phyloP scores from a whole-genome alignment of 2,797 vertebrate species.

The Typhlichthys subterraneus region DNA sequence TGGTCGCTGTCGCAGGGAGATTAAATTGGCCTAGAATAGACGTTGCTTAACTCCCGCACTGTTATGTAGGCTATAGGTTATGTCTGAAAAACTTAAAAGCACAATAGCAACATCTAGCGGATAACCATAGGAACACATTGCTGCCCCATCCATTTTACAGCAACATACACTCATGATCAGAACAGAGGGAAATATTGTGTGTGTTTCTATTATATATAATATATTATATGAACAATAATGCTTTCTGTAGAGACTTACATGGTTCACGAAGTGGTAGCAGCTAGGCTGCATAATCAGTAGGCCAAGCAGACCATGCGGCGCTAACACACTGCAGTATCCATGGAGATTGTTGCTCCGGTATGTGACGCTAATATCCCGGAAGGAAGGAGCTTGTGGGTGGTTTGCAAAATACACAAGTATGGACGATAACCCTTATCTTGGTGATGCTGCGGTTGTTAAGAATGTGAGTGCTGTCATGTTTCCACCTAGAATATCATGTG shows the following conservation, averaged over 20 bases:
- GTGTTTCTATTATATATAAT: not conserved
- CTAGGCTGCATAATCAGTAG: too few species aligned
- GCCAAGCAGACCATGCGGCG: conserved; percentile 34
- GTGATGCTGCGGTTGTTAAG: conserved; percentile 63
- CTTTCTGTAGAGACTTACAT: not conserved
- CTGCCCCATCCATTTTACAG: too few species aligned
- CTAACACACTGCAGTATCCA: conserved; percentile 52
- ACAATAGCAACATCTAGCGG: conserved; percentile 59
- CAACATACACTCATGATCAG: not conserved
- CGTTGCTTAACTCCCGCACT: conserved; percentile 19
- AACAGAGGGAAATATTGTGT: not conserved
- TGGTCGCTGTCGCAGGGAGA: too few species aligned
- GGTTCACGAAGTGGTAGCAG: not conserved
- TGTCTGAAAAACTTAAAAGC: conserved; percentile 11
- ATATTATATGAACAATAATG: not conserved
- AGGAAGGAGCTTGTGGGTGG: conserved; percentile 69
- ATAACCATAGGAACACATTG: rapidly evolving
- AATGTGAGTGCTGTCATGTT: conserved; percentile 61
- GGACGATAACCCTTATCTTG: conserved; percentile 79
- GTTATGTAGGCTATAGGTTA: conserved; percentile 1
- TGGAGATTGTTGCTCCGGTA: conserved; percentile 65
- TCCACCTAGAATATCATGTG: not conserved
- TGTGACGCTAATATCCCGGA: conserved; percentile 75
- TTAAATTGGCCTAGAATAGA: not conserved
- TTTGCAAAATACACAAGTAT: conserved; percentile 61